Base-by-base conservation (phyloP, 1,140 invertebrate genomes). In the Microplitis mediator region DNA sequence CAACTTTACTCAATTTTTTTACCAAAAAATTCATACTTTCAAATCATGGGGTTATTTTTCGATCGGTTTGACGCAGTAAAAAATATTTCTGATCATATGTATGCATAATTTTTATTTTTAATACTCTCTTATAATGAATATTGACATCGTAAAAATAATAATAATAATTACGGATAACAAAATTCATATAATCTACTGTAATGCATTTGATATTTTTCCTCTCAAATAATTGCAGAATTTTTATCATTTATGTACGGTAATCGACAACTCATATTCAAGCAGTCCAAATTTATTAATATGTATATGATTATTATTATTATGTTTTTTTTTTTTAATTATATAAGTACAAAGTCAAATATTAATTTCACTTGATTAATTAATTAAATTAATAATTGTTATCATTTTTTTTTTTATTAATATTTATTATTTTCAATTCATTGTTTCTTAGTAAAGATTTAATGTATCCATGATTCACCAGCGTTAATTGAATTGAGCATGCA, bases 311-410 rank as follows among this genome's bases (percentile, higher is more conserved):
- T 73, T 75, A 51, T 83, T 81, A 83, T 81, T 82, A 45, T 45
- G 6, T 6, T 45, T 45, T 45, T 39, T 4, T 39, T 6, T 11
- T 45, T 11, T 45, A 45, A 81, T 75, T 83, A 82, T 82, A 85
- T 84, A 85, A 81, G 81, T 85, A 85, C 82, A 85, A 85, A 85
- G 82, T 83, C 79, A 78, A 79, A 82, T 83, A 84, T 84, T 82
- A 80, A 83, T 11, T 45, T 45, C 11, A 45, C 39, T 45, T 45
- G 39, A 45, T 45, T 45, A 45, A 45, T 45, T 45, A 5, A 45
- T 45, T 45, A 45, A 45, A 45, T 45, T 6, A 45, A 45, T 83
- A 78, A 74, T 79, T 74, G 76, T 73, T 71, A 69, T 76, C 73
- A 69, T 56, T 74, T 69, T 61, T 63, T 65, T 74, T 67, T 5